A percentile compares a stretch with the other conserved stretches of the same genome.
Conservation (phyloP, 2,113 vertebrate genomes). For the Phaethornis superciliosus region DNA sequence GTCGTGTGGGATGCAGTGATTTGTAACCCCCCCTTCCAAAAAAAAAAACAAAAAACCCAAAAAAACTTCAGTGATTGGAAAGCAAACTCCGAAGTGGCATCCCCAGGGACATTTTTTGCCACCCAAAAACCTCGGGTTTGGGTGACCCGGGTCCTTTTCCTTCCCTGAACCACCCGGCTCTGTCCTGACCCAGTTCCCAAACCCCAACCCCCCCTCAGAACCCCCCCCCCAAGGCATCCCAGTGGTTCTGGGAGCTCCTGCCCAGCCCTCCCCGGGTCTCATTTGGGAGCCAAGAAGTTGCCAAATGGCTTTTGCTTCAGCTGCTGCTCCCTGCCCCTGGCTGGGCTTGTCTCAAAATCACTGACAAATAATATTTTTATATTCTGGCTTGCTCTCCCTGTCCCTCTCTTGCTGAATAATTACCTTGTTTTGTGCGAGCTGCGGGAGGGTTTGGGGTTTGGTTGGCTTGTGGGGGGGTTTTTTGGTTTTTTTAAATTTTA, state of each 20-base stretch:
- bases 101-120: neutral
- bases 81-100: neutral
- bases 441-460: neutral
- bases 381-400: neutral
- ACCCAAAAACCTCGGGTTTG: neutral
- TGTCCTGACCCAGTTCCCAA: neutral
- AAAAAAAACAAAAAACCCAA: no score
- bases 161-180: fast-evolving
- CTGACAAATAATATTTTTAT: slow-evolving; percentile 51
- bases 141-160: fast-evolving
- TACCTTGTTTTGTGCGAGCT: slow-evolving; percentile 52
- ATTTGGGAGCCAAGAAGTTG: neutral
- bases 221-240: fast-evolving
- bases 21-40: neutral
- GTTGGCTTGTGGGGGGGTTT: no score
- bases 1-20: fast-evolving
- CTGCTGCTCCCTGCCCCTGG: neutral
- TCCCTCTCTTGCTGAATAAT: slow-evolving; percentile 50
- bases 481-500: no score
- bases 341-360: slow-evolving; percentile 25
- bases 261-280: fast-evolving
- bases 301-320: slow-evolving; percentile 24
- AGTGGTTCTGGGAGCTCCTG: neutral
- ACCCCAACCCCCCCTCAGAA: neutral
- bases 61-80: neutral